Conservation (phyloP, 2,797 vertebrate species). For the Chromis chromis region DNA sequence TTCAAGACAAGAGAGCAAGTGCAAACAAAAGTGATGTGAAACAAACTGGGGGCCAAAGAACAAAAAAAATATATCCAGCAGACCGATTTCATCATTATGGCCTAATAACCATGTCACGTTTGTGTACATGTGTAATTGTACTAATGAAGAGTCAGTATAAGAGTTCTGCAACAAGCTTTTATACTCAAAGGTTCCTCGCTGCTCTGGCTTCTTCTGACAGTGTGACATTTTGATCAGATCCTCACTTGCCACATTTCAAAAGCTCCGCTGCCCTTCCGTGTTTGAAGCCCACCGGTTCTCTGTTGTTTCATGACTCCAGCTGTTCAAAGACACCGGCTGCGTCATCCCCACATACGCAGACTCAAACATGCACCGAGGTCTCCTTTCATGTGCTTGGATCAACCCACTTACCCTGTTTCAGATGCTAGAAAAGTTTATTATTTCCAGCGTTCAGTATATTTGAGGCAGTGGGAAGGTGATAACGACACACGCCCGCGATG, state of each 20-base stretch:
- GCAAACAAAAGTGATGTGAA: background rate
- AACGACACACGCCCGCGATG: too few relatives aligned
- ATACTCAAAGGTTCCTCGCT: slow-evolving; percentile 32
- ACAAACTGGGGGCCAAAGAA: background rate
- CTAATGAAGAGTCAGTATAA: too few relatives aligned
- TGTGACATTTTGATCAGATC: slow-evolving; percentile 68
- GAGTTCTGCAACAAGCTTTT: background rate
- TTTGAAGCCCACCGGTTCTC: slow-evolving; percentile 67
- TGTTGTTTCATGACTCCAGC: slow-evolving; percentile 56
- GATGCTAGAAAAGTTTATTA: too few relatives aligned
- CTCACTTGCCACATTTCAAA: slow-evolving; percentile 66
- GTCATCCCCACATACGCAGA: slow-evolving; percentile 29
- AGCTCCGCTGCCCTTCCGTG: slow-evolving; percentile 44
- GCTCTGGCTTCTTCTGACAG: slow-evolving; percentile 43
- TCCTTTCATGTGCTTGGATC: slow-evolving; percentile 73
- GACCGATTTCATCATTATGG: background rate
- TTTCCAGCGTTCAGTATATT: background rate
- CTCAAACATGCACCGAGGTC: slow-evolving; percentile 56
- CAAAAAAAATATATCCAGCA: background rate
- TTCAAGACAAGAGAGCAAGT: slow-evolving; percentile 5
- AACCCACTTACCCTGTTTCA: background rate
- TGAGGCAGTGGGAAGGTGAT: background rate
- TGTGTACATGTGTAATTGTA: too few relatives aligned
- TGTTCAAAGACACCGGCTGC: slow-evolving; percentile 59
- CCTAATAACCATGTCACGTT: too few relatives aligned